Percentiles rank a stretch among this genome's conserved stretches.
Conservation (phyloP, 2,888 invertebrate species). For the Heliconius sara region DNA sequence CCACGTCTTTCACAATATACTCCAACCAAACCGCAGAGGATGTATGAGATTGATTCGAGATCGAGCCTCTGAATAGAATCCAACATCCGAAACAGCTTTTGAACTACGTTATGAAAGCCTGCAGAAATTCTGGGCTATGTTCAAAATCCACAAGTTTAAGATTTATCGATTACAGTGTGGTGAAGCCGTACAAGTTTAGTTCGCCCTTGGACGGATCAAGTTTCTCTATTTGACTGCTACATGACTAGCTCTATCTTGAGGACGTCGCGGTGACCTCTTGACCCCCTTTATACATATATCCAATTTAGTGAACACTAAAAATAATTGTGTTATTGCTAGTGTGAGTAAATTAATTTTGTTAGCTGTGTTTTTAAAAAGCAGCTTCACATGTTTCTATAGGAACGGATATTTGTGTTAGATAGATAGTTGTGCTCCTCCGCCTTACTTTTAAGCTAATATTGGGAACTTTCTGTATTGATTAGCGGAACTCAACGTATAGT, state of each 20-base stretch:
- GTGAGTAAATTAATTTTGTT: background rate
- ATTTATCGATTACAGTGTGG: constrained; percentile 73
- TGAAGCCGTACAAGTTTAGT: constrained; percentile 70
- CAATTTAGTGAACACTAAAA: constrained; percentile 13
- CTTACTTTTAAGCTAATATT: background rate
- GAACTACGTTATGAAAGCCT: constrained; percentile 49
- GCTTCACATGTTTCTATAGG: no score
- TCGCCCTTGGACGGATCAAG: constrained; percentile 61
- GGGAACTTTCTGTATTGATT: background rate
- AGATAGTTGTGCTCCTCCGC: no score
- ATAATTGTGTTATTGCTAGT: background rate
- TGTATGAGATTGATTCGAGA: constrained; percentile 57
- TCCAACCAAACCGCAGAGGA: constrained; percentile 12
- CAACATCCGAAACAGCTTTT: constrained; percentile 39
- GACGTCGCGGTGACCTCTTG: constrained; percentile 21
- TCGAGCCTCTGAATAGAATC: constrained; percentile 53
- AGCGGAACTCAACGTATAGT: background rate
- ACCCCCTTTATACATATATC: constrained; percentile 11
- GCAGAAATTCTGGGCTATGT: constrained; percentile 55
- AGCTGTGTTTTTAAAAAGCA: no score
- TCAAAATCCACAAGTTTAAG: constrained; percentile 65
- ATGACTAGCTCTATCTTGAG: constrained; percentile 28
- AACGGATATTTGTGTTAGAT: background rate
- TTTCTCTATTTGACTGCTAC: constrained; percentile 65
- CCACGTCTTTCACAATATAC: constrained; percentile 7